Conservation (phyloP, 2,113 vertebrate species). For the Crotalus helleri region DNA sequence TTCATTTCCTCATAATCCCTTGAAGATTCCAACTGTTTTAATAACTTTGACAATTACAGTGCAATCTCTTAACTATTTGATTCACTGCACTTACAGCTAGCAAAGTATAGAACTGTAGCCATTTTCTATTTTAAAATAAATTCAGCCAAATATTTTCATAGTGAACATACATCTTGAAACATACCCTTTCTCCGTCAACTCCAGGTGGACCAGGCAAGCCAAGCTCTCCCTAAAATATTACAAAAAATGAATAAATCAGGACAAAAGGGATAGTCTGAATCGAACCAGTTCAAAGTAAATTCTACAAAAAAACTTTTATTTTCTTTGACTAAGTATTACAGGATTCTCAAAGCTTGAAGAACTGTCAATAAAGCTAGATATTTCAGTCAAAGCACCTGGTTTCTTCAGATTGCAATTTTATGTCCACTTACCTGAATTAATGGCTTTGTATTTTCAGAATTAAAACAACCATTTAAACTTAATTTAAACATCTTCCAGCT, state of each 20-base stretch:
- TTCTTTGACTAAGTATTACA: fast-evolving
- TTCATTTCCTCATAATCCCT: background rate
- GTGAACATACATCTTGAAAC: background rate
- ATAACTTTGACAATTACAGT: background rate
- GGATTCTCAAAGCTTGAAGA: background rate
- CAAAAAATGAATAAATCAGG: background rate
- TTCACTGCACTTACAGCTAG: background rate
- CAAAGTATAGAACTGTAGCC: background rate
- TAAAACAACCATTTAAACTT: background rate
- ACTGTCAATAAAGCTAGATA: background rate
- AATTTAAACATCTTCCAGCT: background rate
- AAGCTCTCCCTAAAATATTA: conserved; percentile 80
- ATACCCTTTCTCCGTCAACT: conserved; percentile 85
- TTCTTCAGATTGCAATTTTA: background rate
- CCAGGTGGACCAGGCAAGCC: conserved; percentile 86
- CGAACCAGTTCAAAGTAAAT: background rate
- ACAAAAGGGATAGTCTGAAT: fast-evolving
- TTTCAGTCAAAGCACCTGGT: background rate
- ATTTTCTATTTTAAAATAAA: background rate
- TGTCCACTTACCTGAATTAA: background rate
- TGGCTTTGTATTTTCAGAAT: background rate
- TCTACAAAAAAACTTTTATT: conserved; percentile 6
- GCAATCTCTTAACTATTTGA: background rate
- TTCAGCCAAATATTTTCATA: background rate
- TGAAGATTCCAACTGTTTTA: background rate